Evolutionary conservation across 2,797 vertebrate species (phyloP).

Genomic region (Podarcis lilfordi): DNA sequence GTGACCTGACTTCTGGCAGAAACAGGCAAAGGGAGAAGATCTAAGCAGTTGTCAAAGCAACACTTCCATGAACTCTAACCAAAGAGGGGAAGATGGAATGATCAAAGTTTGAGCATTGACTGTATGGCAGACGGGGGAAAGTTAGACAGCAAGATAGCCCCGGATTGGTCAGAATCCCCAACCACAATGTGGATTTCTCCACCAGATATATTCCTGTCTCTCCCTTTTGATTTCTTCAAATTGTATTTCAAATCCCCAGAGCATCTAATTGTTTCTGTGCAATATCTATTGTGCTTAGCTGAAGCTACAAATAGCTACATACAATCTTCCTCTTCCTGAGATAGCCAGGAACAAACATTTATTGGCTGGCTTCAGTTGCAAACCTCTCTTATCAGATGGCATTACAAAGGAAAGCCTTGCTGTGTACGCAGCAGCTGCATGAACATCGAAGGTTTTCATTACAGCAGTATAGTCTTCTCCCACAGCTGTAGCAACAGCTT

Average conservation of each 20-base stretch:
- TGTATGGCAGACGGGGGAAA: background rate
- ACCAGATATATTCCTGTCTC: background rate
- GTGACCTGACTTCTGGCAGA: too few relatives aligned
- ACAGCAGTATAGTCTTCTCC: background rate
- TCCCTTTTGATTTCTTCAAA: background rate
- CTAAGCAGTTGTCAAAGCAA: background rate
- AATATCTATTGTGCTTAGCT: conserved; percentile 7
- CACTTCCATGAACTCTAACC: too few relatives aligned
- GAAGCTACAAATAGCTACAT: conserved; percentile 19
- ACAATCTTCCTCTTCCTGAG: background rate
- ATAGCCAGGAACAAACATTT: conserved; percentile 26
- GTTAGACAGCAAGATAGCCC: background rate
- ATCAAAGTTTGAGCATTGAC: background rate
- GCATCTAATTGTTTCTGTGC: background rate
- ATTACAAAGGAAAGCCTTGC: background rate
- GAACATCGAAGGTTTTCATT: background rate
- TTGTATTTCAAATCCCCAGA: background rate
- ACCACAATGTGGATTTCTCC: background rate
- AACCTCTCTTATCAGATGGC: conserved; percentile 24
- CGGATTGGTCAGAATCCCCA: background rate
- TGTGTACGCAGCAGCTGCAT: fast-evolving
- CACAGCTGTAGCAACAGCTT: conserved; percentile 16
- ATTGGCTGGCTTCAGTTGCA: background rate
- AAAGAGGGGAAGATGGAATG: background rate
- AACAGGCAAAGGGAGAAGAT: too few relatives aligned